Evolutionary conservation across 2,113 vertebrate species (phyloP).

Genomic region (Eurystomus gularis): DNA sequence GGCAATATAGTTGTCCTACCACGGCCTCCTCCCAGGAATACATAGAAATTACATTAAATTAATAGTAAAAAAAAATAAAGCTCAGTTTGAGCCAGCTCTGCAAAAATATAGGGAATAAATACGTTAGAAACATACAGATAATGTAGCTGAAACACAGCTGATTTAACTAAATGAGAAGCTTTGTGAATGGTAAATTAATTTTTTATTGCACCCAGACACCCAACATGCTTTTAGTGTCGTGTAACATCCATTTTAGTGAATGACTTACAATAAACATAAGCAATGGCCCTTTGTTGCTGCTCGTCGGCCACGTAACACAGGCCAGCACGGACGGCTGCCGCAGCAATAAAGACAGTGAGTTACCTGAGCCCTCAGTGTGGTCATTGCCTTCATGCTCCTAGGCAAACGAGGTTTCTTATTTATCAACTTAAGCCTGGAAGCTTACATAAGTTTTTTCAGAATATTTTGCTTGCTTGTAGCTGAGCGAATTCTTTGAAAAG

Average conservation of each 20-base stretch:
- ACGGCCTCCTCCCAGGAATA: neutral
- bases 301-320: neutral
- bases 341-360: neutral
- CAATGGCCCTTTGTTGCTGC: neutral
- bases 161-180: constrained; percentile 43
- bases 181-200: constrained; percentile 49
- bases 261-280: neutral
- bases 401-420: neutral
- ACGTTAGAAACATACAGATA: constrained; percentile 11
- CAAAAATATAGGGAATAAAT: neutral
- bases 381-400: neutral
- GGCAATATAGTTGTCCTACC: neutral
- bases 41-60: neutral
- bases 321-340: neutral
- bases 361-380: neutral
- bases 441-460: neutral
- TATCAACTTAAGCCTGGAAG: neutral
- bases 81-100: neutral
- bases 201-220: constrained; percentile 13
- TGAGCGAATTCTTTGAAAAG: neutral
- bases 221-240: neutral
- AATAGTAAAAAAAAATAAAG: constrained; percentile 5
- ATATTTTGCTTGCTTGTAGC: neutral
- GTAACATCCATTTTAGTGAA: neutral
- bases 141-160: constrained; percentile 49